These are phyloP conservation scores for Clostera curtula DNA, from an alignment of 2,888 invertebrate species.

Conservation along the genomic window DNA sequence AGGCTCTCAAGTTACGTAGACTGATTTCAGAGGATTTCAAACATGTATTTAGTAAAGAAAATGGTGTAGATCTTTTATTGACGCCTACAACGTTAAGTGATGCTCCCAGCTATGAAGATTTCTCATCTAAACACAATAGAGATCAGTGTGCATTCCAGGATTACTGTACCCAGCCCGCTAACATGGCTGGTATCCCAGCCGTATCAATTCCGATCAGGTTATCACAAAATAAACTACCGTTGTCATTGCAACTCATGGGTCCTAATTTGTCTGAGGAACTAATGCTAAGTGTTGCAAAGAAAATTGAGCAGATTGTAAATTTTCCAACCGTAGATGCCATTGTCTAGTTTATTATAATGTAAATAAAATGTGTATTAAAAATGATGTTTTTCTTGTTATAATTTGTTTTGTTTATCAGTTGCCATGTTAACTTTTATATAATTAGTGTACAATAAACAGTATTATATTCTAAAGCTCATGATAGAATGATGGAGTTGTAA, in stretches of 20 bases:
- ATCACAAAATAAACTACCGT: slow-evolving; percentile 83
- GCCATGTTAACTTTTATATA: too few species aligned
- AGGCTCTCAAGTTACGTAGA: slow-evolving; percentile 91
- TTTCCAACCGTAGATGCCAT: slow-evolving; percentile 60
- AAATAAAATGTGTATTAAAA: slow-evolving; percentile 5
- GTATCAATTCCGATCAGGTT: slow-evolving; percentile 87
- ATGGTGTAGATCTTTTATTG: slow-evolving; percentile 86
- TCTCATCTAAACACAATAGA: slow-evolving; percentile 83
- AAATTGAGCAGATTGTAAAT: slow-evolving; percentile 83
- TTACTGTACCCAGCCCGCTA: slow-evolving; percentile 96
- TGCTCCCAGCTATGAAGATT: slow-evolving; percentile 89
- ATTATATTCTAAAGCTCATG: too few species aligned
- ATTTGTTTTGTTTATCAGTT: neutral
- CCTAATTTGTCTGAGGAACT: slow-evolving; percentile 83
- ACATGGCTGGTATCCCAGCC: slow-evolving; percentile 97
- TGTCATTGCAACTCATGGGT: slow-evolving; percentile 93
- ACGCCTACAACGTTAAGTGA: slow-evolving; percentile 94
- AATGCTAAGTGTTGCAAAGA: slow-evolving; percentile 85
- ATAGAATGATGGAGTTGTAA: too few species aligned
- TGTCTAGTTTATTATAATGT: neutral
- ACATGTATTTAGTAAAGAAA: slow-evolving; percentile 80
- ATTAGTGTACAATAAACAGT: too few species aligned
- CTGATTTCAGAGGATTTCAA: slow-evolving; percentile 92
- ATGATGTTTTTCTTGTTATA: neutral
- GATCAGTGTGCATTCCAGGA: slow-evolving; percentile 93